phyloP scores from a whole-genome alignment of 2,888 invertebrate species.

The Tipula lateralis region DNA sequence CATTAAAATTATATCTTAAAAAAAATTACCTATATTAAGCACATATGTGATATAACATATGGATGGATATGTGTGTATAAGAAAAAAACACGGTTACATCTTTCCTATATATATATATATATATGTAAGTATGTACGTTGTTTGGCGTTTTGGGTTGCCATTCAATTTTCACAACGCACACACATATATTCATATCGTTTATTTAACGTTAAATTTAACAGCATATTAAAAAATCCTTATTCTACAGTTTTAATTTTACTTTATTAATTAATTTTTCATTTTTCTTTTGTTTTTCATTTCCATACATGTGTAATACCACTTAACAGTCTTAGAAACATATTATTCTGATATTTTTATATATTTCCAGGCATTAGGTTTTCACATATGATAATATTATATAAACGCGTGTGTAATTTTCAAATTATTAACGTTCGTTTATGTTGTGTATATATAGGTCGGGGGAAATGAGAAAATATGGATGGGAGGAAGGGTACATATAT shows the following conservation, averaged over 20 bases:
- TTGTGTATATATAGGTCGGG: too few species aligned
- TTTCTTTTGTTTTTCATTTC: neutral
- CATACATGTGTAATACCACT: constrained; percentile 11
- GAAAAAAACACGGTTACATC: too few species aligned
- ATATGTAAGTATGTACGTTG: neutral
- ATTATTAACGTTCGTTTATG: neutral
- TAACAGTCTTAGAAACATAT: neutral
- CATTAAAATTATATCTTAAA: neutral
- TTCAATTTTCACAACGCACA: neutral
- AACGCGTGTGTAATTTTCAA: neutral
- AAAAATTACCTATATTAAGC: neutral
- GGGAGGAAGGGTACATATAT: neutral
- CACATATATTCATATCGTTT: neutral
- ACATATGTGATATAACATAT: neutral
- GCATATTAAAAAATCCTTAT: constrained; percentile 1
- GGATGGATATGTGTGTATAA: neutral
- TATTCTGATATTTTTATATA: neutral
- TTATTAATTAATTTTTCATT: constrained; percentile 5
- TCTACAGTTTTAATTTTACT: neutral
- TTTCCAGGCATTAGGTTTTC: neutral
- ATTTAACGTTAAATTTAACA: constrained; percentile 14
- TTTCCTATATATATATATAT: neutral
- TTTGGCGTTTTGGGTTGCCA: neutral
- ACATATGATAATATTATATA: neutral
- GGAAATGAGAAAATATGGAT: neutral